These are phyloP conservation scores for Limnothrissa miodon DNA, from an alignment of 2,113 vertebrate genomes.

Conservation along the genomic window DNA sequence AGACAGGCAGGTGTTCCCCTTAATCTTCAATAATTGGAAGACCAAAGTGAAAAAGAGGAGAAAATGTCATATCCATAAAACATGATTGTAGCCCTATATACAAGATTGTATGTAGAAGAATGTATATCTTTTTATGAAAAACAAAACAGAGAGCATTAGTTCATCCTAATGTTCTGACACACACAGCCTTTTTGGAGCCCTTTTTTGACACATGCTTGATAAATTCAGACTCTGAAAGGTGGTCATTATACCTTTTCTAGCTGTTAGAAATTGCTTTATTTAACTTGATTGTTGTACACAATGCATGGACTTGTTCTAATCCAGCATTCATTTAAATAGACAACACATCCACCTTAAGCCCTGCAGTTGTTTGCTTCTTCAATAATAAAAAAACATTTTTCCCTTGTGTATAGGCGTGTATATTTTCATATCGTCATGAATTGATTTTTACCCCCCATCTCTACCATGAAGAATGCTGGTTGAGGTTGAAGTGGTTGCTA, in stretches of 20 bases:
- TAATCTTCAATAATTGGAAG: too few relatives aligned
- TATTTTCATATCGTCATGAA: not conserved
- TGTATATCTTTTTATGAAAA: too few relatives aligned
- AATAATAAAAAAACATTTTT: not conserved
- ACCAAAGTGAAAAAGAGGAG: too few relatives aligned
- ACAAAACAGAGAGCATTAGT: too few relatives aligned
- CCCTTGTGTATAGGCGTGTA: not conserved
- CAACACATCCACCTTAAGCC: not conserved
- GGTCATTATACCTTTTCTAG: not conserved
- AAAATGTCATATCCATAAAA: too few relatives aligned
- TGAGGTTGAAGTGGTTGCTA: conserved; percentile 15
- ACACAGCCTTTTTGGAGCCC: too few relatives aligned
- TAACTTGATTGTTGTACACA: not conserved
- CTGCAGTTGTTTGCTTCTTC: not conserved
- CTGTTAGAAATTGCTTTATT: not conserved
- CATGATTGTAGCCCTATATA: too few relatives aligned
- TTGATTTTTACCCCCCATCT: not conserved
- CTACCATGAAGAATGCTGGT: not conserved
- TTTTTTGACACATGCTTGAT: not conserved
- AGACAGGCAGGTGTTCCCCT: too few relatives aligned
- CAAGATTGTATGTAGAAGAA: too few relatives aligned
- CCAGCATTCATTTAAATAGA: not conserved
- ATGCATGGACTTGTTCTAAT: not conserved
- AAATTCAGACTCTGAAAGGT: not conserved
- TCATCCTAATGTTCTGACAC: too few relatives aligned